Evolutionary conservation across 1,140 invertebrate species (phyloP), one percentile per base, ranked within the genome.

Genomic region (Steinernema feltiae): DNA sequence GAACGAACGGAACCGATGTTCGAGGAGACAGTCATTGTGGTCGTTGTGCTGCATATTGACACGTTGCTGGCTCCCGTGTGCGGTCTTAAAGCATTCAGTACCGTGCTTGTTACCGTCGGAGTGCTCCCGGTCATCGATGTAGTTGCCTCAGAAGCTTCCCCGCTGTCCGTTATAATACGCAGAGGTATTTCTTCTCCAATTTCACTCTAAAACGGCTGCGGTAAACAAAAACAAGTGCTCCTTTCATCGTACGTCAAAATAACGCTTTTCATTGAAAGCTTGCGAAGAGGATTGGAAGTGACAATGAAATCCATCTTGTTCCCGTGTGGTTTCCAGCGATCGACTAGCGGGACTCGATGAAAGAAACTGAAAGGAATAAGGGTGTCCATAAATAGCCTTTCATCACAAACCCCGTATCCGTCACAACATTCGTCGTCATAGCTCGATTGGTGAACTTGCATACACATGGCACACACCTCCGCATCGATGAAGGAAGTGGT

Each of bases 371-470:
- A 63, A 63, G 12, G 24, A 63, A 21, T 3, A n/a, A 21, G 12
- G 12, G 53, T 7, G 7, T n/a, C 7, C 41, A 46, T n/a, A 46
- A 12, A 7, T 46, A 46, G 24, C 53, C 7, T 3, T 27, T 15
- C 24, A n/a, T 46, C 41, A 46, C 41, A 7, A 46, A 46, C 53
- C 53, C 53, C 53, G 53, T 63, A 63, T 63, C 53, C 53, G 24
- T 27, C 24, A 21, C 53, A 63, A 27, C 53, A 63, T 27, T 63
- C 53, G 24, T 63, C 53, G 53, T 63, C 53, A 27, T 63, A 63
- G 53, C 53, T 63, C 15, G 53, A 63, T 21, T 63, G 53, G 24
- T 63, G 53, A 21, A 63, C 53, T 27, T 63, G 53, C 53, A 63
- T 63, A 27, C 53, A 63, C 53, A 63, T 63, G 12, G 53, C 7